Evolutionary conservation across 1,140 invertebrate species (phyloP).

Genomic region (Trachymyrmex septentrionalis): DNA sequence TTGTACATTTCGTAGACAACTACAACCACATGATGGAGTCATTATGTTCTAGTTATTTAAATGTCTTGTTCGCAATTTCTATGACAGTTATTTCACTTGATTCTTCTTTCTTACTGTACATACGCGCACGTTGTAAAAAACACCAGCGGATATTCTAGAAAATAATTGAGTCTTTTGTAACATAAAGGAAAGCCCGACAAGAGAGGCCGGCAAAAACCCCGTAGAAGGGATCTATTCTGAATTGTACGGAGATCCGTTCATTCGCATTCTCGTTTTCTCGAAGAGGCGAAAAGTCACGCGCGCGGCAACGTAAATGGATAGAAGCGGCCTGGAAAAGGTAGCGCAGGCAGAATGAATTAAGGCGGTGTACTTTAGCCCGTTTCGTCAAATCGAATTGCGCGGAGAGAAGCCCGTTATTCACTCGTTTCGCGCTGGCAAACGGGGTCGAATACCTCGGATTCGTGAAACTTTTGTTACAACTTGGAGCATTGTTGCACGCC

Average conservation of each 20-base stretch:
- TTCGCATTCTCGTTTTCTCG: slow-evolving; percentile 47
- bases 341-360: slow-evolving; percentile 64
- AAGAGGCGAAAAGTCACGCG: slow-evolving; percentile 48
- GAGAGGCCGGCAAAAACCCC: slow-evolving; percentile 47
- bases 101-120: slow-evolving; percentile 31
- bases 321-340: slow-evolving; percentile 45
- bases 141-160: slow-evolving; percentile 50
- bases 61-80: slow-evolving; percentile 13
- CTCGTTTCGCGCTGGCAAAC: slow-evolving; percentile 61
- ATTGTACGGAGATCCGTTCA: slow-evolving; percentile 61
- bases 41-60: slow-evolving; percentile 31
- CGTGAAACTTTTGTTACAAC: slow-evolving; percentile 60
- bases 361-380: slow-evolving; percentile 43
- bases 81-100: slow-evolving; percentile 22
- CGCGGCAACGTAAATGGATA: slow-evolving; percentile 57
- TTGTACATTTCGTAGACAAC: not conserved
- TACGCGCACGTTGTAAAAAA: not conserved
- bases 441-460: slow-evolving; percentile 59
- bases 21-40: not conserved
- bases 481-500: slow-evolving; percentile 54
- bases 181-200: slow-evolving; percentile 61
- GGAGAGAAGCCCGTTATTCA: slow-evolving; percentile 67
- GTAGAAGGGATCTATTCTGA: slow-evolving; percentile 62
- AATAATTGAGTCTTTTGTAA: slow-evolving; percentile 68
- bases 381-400: slow-evolving; percentile 60